Conservation (phyloP, 1,140 invertebrate genomes). For the Chlorops oryzae region DNA sequence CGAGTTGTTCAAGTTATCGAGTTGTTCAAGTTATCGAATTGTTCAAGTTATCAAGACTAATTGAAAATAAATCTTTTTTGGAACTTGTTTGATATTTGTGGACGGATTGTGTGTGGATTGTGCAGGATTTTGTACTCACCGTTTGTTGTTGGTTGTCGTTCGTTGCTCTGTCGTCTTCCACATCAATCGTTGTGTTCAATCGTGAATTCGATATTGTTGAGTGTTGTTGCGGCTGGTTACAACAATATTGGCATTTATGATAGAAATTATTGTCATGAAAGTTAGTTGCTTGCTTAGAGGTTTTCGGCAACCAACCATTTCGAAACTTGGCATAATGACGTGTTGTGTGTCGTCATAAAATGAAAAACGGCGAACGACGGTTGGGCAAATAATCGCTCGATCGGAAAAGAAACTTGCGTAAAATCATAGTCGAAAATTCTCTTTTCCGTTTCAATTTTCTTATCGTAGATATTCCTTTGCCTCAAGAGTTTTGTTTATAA, state of each 20-base stretch:
- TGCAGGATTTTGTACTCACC: neutral
- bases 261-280: too few species aligned
- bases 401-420: conserved; percentile 16
- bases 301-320: conserved; percentile 5
- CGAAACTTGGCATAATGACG: conserved; percentile 15
- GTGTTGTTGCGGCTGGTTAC: conserved; percentile 3
- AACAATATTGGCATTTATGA: too few species aligned
- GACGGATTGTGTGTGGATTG: neutral
- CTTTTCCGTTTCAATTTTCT: neutral
- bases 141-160: neutral
- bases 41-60: too few species aligned
- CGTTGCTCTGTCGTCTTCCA: neutral
- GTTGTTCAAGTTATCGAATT: too few species aligned
- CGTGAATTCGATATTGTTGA: neutral
- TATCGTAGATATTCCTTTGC: neutral
- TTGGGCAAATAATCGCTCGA: conserved; percentile 14
- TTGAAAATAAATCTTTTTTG: too few species aligned
- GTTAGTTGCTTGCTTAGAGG: neutral
- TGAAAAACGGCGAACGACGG: conserved; percentile 13
- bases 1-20: too few species aligned
- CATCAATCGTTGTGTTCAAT: neutral
- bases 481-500: too few species aligned
- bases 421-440: conserved; percentile 8
- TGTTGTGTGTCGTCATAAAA: conserved; percentile 15
- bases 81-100: too few species aligned